Conservation (phyloP, 2,888 invertebrate species). For the Lacanobia wlatinum region DNA sequence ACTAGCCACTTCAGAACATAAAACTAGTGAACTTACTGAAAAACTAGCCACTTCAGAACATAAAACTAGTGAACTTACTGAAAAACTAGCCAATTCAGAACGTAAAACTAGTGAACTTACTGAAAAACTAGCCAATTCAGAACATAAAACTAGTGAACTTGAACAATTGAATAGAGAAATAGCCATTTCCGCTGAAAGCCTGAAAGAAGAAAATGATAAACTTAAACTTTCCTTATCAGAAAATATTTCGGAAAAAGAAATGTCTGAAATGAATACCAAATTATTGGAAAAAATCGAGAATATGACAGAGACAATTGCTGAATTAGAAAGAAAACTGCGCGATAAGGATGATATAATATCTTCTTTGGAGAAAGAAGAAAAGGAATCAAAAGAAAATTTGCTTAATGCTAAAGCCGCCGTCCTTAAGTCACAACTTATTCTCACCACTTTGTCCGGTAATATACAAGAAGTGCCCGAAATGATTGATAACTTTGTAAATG, state of each 20-base stretch:
- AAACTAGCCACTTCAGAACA: constrained; percentile 67
- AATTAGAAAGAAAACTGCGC: constrained; percentile 69
- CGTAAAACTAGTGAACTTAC: constrained; percentile 61
- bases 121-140: constrained; percentile 64
- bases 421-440: constrained; percentile 71
- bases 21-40: too few relatives aligned
- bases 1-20: too few relatives aligned
- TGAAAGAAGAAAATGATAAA: constrained; percentile 70
- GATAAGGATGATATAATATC: constrained; percentile 71
- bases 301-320: constrained; percentile 63
- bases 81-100: constrained; percentile 66
- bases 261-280: constrained; percentile 64
- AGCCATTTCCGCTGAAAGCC: constrained; percentile 53
- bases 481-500: constrained; percentile 71
- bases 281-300: constrained; percentile 65
- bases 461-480: constrained; percentile 72
- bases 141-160: constrained; percentile 65
- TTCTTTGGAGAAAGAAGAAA: constrained; percentile 66
- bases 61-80: constrained; percentile 60
- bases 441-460: constrained; percentile 71
- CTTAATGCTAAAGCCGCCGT: constrained; percentile 70
- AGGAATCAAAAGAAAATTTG: constrained; percentile 69
- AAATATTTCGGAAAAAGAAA: constrained; percentile 58
- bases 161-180: constrained; percentile 67
- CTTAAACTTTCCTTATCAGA: constrained; percentile 62